Evolutionary conservation across 2,797 vertebrate genomes (phyloP).

Genomic region (Pyrocephalus nanus): DNA sequence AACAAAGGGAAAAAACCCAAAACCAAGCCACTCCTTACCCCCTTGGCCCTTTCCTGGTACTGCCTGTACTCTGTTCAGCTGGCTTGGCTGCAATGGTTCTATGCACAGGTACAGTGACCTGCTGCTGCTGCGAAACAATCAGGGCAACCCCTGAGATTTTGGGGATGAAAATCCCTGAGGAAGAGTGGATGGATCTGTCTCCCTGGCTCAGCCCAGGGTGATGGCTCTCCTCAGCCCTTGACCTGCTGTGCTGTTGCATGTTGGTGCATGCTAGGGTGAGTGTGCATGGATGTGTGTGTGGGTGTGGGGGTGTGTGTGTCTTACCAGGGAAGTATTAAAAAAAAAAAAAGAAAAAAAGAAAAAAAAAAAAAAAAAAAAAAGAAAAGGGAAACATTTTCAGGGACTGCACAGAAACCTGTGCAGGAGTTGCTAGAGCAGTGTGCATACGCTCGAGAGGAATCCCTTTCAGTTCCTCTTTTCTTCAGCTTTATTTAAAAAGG

Average conservation of each 20-base stretch:
- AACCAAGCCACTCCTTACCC: background rate
- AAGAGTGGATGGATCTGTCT: background rate
- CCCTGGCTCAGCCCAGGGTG: background rate
- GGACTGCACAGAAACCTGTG: background rate
- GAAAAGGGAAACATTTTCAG: constrained; percentile 30
- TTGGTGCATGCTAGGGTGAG: background rate
- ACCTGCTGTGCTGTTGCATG: background rate
- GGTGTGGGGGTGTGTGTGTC: background rate
- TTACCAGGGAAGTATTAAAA: background rate
- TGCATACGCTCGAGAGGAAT: constrained; percentile 63
- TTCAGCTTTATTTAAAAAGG: constrained; percentile 68
- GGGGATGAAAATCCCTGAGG: background rate
- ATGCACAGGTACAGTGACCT: background rate
- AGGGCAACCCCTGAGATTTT: background rate
- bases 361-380: too few species aligned
- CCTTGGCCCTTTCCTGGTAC: background rate
- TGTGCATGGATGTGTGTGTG: background rate
- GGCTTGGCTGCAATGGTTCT: background rate
- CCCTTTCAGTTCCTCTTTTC: constrained; percentile 72
- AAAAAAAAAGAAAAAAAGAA: background rate
- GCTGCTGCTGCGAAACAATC: background rate
- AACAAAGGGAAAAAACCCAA: background rate
- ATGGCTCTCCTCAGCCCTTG: background rate
- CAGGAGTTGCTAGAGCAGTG: constrained; percentile 71
- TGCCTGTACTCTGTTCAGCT: background rate